Conservation (phyloP, 2,888 invertebrate genomes). For the Catocala nupta region DNA sequence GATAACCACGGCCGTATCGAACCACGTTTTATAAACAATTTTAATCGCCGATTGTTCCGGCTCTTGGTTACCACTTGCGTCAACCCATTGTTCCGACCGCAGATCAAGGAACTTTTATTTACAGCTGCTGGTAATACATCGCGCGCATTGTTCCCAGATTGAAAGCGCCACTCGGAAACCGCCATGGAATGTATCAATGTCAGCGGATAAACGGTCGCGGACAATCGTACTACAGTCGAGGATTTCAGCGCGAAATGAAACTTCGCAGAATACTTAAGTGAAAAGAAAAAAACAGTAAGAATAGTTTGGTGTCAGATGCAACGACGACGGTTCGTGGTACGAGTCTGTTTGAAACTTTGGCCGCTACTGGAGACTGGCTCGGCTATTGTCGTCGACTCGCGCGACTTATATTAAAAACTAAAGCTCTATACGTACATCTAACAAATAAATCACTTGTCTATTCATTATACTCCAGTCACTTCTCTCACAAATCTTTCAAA, state of each 20-base stretch:
- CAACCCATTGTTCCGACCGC: constrained; percentile 72
- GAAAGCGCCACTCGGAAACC: constrained; percentile 57
- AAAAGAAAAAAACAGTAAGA: constrained; percentile 71
- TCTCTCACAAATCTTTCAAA: constrained; percentile 24
- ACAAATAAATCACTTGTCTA: constrained; percentile 28
- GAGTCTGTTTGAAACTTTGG: constrained; percentile 73
- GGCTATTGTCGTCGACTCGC: constrained; percentile 52
- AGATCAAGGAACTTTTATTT: constrained; percentile 61
- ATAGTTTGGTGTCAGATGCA: constrained; percentile 83
- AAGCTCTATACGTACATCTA: constrained; percentile 27
- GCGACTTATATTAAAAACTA: constrained; percentile 51
- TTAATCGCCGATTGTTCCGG: constrained; percentile 82
- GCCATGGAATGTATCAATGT: constrained; percentile 72
- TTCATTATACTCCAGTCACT: constrained; percentile 24
- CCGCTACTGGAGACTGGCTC: constrained; percentile 51
- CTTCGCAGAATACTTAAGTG: constrained; percentile 74
- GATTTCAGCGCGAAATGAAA: constrained; percentile 73
- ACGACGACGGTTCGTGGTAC: constrained; percentile 74
- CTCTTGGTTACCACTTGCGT: constrained; percentile 70
- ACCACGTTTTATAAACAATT: constrained; percentile 79
- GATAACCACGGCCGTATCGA: constrained; percentile 72
- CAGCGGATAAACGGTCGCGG: constrained; percentile 63
- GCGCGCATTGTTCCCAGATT: constrained; percentile 66
- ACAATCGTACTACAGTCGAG: constrained; percentile 59
- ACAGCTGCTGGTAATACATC: constrained; percentile 59